Evolutionary conservation across 2,797 vertebrate genomes (phyloP), one percentile per base, ranked within the genome.

Genomic region (Melanotaenia pygmaea): DNA sequence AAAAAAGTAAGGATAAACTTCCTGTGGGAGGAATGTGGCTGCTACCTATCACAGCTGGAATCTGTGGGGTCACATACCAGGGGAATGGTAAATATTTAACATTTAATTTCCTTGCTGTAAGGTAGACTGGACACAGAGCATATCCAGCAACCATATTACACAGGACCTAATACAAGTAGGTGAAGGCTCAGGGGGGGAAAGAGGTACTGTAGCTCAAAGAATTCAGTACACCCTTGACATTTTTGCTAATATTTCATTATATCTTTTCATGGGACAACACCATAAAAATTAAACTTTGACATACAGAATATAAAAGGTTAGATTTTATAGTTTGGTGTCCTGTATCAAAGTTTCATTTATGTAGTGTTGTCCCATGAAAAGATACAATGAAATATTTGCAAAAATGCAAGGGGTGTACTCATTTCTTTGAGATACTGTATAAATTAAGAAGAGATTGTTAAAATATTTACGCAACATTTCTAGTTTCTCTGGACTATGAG

Each of bases 61-160:
- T 92, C 90, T 84, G 80, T 60, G 43, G 78, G 88, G 89, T 92
- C 88, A 90, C 91, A 92, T 93, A 91, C 92, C 89, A 88, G 85
- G 77, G 87, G 89, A 90, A 92, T 82, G 88, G 92, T 93, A 93
- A 93, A 94, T 94, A 93, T 94, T 93, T 92, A 93, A 92, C 91
- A 88, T 93, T 93, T 91, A 78, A 93, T 93, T 93, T 94, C 92
- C 92, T 92, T 79, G 85, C 89, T 90, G 89, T 90, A 89, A 93
- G 88, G 87, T 88, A 90, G 88, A 90, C 85, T 72, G 84, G 86
- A 92, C 86, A 78, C 84, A 69, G 84, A 83, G 79, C 56, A 13
- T 82, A 77, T 80, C 70, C 83, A 85, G 79, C 37, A 54, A 72
- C 80, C 78, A 66, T 81, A 76, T 84, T 77, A 80, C 43, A 83